phyloP scores from a whole-genome alignment of 2,888 invertebrate genomes.

The Amiota communis region DNA sequence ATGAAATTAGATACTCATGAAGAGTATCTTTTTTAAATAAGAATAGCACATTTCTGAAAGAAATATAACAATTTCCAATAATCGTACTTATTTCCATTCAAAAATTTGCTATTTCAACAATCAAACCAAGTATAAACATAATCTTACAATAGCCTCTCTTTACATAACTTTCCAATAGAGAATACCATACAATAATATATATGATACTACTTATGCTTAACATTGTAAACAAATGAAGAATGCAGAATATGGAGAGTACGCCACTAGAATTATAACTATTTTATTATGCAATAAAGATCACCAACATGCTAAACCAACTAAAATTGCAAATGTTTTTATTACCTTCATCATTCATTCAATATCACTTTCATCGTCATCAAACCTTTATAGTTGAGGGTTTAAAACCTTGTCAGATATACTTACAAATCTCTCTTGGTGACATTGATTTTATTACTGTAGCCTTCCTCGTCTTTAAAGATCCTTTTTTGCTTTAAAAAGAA shows the following conservation, averaged over 20 bases:
- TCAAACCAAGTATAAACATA: constrained; percentile 12
- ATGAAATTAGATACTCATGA: too few species aligned
- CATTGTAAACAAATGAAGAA: constrained; percentile 6
- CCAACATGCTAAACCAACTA: constrained; percentile 48
- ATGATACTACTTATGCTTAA: constrained; percentile 24
- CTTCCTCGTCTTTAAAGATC: too few species aligned
- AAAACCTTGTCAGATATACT: too few species aligned
- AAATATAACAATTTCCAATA: constrained; percentile 15
- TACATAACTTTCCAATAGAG: constrained; percentile 47
- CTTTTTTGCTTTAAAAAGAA: too few species aligned
- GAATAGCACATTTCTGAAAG: constrained; percentile 49
- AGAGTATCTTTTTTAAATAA: constrained; percentile 11
- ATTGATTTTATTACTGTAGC: too few species aligned
- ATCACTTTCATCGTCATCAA: too few species aligned
- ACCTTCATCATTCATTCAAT: too few species aligned
- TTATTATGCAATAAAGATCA: constrained; percentile 35
- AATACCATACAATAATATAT: constrained; percentile 37
- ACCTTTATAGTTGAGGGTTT: too few species aligned
- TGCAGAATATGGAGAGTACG: constrained; percentile 45
- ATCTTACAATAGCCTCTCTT: constrained; percentile 58
- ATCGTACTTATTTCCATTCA: constrained; percentile 41
- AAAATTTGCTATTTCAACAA: constrained; percentile 50
- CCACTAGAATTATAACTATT: constrained; percentile 17
- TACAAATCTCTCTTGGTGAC: too few species aligned
- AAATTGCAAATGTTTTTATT: constrained; percentile 10